Evolutionary conservation across 2,113 vertebrate genomes (phyloP), one percentile per base, ranked within the genome.

Genomic region (Lamprotornis superbus): DNA sequence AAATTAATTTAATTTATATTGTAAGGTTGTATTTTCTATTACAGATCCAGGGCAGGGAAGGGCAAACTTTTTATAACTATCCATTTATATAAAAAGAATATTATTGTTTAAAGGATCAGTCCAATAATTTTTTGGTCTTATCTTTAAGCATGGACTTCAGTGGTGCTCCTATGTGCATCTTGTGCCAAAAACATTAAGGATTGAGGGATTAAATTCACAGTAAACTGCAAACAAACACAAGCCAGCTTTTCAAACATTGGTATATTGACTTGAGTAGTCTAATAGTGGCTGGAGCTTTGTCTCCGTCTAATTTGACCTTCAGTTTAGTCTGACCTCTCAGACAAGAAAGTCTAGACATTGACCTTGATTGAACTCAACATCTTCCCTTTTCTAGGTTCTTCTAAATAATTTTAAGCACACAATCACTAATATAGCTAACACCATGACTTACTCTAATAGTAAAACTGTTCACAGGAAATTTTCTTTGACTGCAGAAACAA

Each of bases 321-420:
- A 83, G 77, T 81, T 96, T 47, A 83, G 37, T 94, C 92, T 97
- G 87, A 97, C 94, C 89, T 92, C 82, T 95, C 74, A 93, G 52
- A 59, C n/a, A 79, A 91, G 50, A 59, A 97, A 97, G 93, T 96
- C 96, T 97, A 97, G 94, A 88, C 95, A 84, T 63, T 96, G 96
- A 94, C 97, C 97, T 98, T 97, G 96, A 95, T 31, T 92, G 89
- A 96, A 97, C 93, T 96, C 79, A 88, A 92, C n/a, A 84, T 59
- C 83, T 68, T 91, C 27, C 53, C 50, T 85, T 78, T 94, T 57
- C 69, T 79, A 11, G 50, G 53, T 78, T 87, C 70, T 87, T 94
- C 65, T 57, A 59, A 76, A 77, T 52, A 87, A 82, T 92, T 95
- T 61, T 28, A 84, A 83, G 64, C 84, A 67, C 9, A 88, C 81